phyloP scores from a whole-genome alignment of 2,113 vertebrate genomes.

The Solea senegalensis region DNA sequence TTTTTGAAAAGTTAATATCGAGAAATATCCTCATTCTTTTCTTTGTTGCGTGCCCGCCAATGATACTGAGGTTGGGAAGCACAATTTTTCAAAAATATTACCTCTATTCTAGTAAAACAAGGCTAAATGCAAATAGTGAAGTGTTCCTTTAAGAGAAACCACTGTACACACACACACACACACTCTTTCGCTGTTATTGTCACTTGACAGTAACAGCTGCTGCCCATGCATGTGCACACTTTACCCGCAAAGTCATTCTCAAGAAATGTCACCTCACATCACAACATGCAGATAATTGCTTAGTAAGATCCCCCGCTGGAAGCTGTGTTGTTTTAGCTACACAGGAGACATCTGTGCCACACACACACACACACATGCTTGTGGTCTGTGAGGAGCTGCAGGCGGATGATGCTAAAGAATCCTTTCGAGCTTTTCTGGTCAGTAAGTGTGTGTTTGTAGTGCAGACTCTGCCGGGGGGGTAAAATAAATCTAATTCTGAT shows the following conservation, averaged over 20 bases:
- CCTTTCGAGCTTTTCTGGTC: conserved; percentile 3
- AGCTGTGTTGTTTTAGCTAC: conserved; percentile 28
- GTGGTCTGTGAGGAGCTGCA: conserved; percentile 19
- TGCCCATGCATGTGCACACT: background rate
- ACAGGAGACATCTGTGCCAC: conserved; percentile 7
- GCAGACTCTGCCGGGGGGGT: background rate
- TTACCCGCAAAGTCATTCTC: conserved; percentile 15
- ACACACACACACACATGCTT: background rate
- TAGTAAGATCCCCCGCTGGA: conserved; percentile 3
- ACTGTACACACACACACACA: too few species aligned
- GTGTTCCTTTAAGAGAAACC: background rate
- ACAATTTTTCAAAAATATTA: too few species aligned
- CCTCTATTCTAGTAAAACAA: too few species aligned
- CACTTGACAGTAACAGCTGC: conserved; percentile 11
- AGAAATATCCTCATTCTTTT: too few species aligned
- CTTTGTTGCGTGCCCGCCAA: too few species aligned
- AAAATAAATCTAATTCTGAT: conserved; percentile 21
- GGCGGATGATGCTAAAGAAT: conserved; percentile 12
- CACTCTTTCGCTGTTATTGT: background rate
- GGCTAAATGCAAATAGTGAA: too few species aligned
- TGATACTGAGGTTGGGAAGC: too few species aligned
- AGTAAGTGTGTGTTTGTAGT: conserved; percentile 9
- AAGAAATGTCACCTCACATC: conserved; percentile 19
- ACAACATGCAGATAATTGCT: conserved; percentile 17
- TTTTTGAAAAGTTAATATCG: too few species aligned